Base-by-base conservation (phyloP, 2,797 vertebrate species). In the Halcyon chelicuti region DNA sequence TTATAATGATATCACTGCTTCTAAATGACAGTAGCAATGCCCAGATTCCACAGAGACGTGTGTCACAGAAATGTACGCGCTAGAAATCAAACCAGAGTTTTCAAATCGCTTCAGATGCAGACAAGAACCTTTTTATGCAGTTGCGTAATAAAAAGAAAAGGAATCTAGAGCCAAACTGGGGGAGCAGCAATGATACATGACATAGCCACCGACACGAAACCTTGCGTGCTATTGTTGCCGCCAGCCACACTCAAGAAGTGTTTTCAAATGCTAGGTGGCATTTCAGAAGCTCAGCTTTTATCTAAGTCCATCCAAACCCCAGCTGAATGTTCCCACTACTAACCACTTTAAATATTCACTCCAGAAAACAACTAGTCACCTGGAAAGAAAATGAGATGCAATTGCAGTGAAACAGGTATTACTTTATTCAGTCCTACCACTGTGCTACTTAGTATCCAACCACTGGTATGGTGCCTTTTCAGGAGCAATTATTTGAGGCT, bases 61-160 rank as follows among this genome's bases (percentile, higher is more conserved):
- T 95, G 90, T 92, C 86, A 85, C 47, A 89, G 86, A 85, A 94
- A 87, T 54, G 33, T 61, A 72, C 51, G 62, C 86, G 92, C 80
- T 66, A 55, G 74, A 77, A 92, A 92, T 96, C 94, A 93, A 94
- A 94, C 66, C 26, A 54, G 80, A 77, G 19, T 51, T 66, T 75
- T 92, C 61, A 68, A 77, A 91, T 39, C 72, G 82, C 79, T 84
- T 83, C 68, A 55, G n/a, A 70, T 78, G 88, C 86, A 62, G 73
- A 81, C 85, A 79, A 90, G 86, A 85, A 87, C 22, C 63, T 89
- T 88, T 95, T 73, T 14, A 68, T 82, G 82, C n/a, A 72, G 49
- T 65, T 92, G 68, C 57, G 52, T 57, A 89, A 91, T 35, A 60
- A 70, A 49, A 39, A 47, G 78, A 21, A 68, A 58, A n/a, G 22